Base-by-base conservation (phyloP, 2,797 vertebrate genomes). In the Delichon dasypus region DNA sequence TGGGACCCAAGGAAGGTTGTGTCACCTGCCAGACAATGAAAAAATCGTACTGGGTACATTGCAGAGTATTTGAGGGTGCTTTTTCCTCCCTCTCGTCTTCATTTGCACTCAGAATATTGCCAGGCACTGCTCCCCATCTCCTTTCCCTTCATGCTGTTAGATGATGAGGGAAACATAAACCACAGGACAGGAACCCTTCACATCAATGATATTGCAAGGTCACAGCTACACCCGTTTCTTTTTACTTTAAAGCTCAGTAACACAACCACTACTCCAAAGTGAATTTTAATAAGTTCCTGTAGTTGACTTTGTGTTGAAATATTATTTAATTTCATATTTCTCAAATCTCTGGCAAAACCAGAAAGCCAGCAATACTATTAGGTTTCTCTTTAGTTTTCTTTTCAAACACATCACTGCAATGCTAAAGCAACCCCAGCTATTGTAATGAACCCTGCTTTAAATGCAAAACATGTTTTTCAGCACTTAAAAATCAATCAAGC, bases 391-490 rank as follows among this genome's bases (percentile, higher is more conserved):
- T 17, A 84, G 65, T 64, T 91, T 93, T 94, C 58, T 90, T 73
- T 88, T 87, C 36, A 89, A 90, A 88, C 60, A 77, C 12, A 48
- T 57, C 1, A 5, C 22, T 13, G 9, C 66, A 68, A 66, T 44
- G 47, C 32, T 70, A 76, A 83, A 83, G 45, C 57, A 92, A 89
- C 86, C 47, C 66, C 66, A 86, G 34, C 4, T 2, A 53, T 60
- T 82, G 47, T 71, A 86, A 85, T 70, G 76, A 88, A 84, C 36
- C 54, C 78, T 45, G 29, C 36, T 92, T 83, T 44, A 85, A 90
- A 93, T 78, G 68, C 79, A 94, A 94, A 97, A 94, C 89, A 94
- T 87, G 88, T 89, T 93, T 78, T 79, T 38, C 61, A 92, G 85
- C 83, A 84, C 73, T 85, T 88, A 89, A 89, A 94, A 95, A 88